Evolutionary conservation across 2,113 vertebrate species (phyloP), one percentile per base, ranked within the genome.

Genomic region (Steatornis caripensis): DNA sequence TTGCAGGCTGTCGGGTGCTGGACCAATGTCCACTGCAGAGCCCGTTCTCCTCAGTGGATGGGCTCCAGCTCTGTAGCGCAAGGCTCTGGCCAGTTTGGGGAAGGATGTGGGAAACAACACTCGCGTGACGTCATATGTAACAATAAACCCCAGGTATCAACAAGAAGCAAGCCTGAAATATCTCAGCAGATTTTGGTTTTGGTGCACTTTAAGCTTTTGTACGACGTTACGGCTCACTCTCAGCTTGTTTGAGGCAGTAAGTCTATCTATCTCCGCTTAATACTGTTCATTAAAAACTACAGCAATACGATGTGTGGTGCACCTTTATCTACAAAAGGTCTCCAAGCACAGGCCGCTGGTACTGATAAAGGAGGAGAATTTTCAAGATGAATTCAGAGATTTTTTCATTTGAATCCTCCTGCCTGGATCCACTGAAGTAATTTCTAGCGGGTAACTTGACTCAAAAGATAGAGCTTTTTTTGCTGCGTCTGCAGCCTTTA

Each of bases 21-120:
- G 32, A 58, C 75, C n/a, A 15, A 18, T 0, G 3, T 66, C 45
- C 0, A 1, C 58, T 30, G 21, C 27, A 27, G 80, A 60, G 27
- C 62, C 15, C 0, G 0, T 34, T 81, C 89, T 77, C 49, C 71
- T 74, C 0, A 0, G 34, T 32, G 81, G 72, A n/a, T 0, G 0
- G 36, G 30, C 0, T 11, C 62, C 90, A 92, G 53, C 15, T 19
- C 41, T 32, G 32, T 68, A 92, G 87, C 87, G 76, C 75, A 74
- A 85, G 60, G 49, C 13, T 91, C 48, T 76, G 54, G n/a, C 41
- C 36, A 22, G 24, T 72, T 51, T 91, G 72, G 58, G 70, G 82
- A 72, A 85, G 70, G 51, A 89, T 32, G 15, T 1, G 7, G 66
- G 62, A 64, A 82, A 60, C 61, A 91, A 87, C 82, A 62, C 78